Evolutionary conservation across 2,797 vertebrate genomes (phyloP), one percentile per base, ranked within the genome.

Genomic region (Sandelia bainsii): DNA sequence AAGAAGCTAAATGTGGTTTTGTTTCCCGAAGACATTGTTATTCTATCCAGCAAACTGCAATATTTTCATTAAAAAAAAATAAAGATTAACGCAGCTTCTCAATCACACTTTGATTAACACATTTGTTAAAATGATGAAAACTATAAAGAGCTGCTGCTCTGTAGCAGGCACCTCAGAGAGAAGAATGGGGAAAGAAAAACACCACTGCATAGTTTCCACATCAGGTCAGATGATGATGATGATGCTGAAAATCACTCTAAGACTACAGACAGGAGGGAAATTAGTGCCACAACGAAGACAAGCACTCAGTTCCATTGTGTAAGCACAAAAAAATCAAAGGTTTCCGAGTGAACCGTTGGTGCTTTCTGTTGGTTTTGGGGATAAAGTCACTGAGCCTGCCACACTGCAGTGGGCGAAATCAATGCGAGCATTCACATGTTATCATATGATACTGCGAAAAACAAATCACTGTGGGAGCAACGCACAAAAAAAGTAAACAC

Each of bases 181-280:
- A 50, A 45, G 51, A 66, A 50, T 1, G 37, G 50, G 34, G 25
- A 46, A 46, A 63, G 22, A 62, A 62, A 62, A 52, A 65, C 57
- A 40, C 71, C 39, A 56, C 54, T 39, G 69, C 56, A 83, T 82
- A 77, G 69, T 89, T 90, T 89, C 82, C 81, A 80, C 75, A 73
- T 80, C 76, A 82, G 83, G 81, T 84, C 82, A 85, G 78, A 81
- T 56, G 77, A 81, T 58, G 76, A 80, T 72, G 81, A 78, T 67
- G 67, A 69, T 0, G 50, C 51, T 53, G 72, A 13, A 81, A 76
- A 79, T 76, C 34, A 37, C 48, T 49, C 40, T 20, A 29, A 39
- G 45, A 44, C 57, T 54, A 27, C 29, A 37, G 60, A 46, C 67
- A 42, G 52, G 34, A 58, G 49, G 69, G 79, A 72, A 72, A 60